Conservation (phyloP, 92 coral and sea anemone genomes). For the Actinernus sp. region DNA sequence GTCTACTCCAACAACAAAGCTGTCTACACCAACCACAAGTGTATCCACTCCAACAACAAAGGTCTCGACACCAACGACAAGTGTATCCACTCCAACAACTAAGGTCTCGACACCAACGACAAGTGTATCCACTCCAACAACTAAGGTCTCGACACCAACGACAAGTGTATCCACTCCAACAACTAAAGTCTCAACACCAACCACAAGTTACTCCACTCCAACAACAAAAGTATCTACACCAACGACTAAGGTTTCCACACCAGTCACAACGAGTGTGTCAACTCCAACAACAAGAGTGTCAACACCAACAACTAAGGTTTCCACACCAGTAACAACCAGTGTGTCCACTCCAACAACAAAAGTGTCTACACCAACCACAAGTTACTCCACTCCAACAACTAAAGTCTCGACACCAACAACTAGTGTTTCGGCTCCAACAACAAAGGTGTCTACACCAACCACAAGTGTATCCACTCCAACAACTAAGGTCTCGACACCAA, state of each 20-base stretch:
- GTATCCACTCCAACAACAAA: slow-evolving; percentile 1
- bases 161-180: background rate
- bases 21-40: too few relatives aligned
- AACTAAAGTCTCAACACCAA: too few relatives aligned
- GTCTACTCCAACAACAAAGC: slow-evolving; percentile 1
- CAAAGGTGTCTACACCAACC: slow-evolving; percentile 4
- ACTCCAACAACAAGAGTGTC: slow-evolving; percentile 11
- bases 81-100: background rate
- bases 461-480: background rate
- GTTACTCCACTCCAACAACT: too few relatives aligned
- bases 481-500: background rate
- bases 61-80: slow-evolving; percentile 1
- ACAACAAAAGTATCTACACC: slow-evolving; percentile 4
- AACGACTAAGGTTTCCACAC: background rate
- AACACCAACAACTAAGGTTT: slow-evolving; percentile 8
- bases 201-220: slow-evolving; percentile 33
- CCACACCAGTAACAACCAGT: too few relatives aligned
- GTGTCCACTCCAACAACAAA: slow-evolving; percentile 9
- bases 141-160: background rate
- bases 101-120: background rate
- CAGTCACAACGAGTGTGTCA: slow-evolving; percentile 2
- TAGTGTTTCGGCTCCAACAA: slow-evolving; percentile 5
- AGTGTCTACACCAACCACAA: slow-evolving; percentile 3
- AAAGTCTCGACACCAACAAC: slow-evolving; percentile 18
- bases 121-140: background rate